Percentiles rank a stretch among this genome's conserved stretches.
Conservation (phyloP, 2,888 invertebrate species). For the Parnassius glacialis region DNA sequence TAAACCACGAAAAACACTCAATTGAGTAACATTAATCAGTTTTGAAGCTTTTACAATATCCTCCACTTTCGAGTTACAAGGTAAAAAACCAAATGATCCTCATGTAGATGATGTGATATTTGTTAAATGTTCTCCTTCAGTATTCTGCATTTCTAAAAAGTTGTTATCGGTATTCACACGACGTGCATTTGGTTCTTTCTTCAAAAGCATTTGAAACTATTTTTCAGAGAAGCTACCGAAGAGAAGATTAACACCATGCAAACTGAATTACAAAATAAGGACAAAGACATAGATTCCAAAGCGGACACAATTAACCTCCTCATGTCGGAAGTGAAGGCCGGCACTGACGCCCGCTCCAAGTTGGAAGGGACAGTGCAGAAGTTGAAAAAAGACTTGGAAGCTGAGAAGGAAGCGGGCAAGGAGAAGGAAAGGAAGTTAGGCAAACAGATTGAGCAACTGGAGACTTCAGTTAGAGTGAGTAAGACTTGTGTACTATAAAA, state of each 20-base stretch:
- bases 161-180: no score
- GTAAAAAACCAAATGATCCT: no score
- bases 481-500: no score
- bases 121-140: no score
- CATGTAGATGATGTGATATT: no score
- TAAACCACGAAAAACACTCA: no score
- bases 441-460: constrained; percentile 39
- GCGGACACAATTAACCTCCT: constrained; percentile 42
- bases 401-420: constrained; percentile 34
- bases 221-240: constrained; percentile 32
- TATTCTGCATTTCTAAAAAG: no score
- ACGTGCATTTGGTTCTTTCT: no score
- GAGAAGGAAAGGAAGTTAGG: constrained; percentile 39
- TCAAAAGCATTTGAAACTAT: no score
- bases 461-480: constrained; percentile 39
- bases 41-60: no score
- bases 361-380: constrained; percentile 38
- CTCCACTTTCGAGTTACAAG: no score
- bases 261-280: constrained; percentile 29
- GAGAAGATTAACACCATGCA: constrained; percentile 34
- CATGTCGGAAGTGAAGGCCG: constrained; percentile 45
- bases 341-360: constrained; percentile 39
- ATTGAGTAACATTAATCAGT: no score
- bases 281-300: constrained; percentile 42
- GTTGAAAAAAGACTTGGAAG: constrained; percentile 37